Evolutionary conservation across 2,797 vertebrate genomes (phyloP), one percentile per base, ranked within the genome.

Genomic region (Malurus leucopterus): DNA sequence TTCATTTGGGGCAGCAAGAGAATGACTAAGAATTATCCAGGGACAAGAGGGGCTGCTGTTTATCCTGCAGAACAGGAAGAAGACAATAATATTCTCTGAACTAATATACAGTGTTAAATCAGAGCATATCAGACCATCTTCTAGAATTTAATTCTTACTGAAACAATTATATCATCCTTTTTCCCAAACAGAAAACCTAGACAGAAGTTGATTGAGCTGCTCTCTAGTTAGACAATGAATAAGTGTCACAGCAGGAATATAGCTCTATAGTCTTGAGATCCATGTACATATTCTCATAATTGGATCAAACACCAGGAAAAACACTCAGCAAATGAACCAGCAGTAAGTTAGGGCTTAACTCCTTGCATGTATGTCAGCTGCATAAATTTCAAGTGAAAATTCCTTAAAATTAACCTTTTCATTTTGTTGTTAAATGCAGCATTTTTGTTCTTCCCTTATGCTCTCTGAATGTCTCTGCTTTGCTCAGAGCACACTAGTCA

Each of bases 141-240:
- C 46, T 71, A 88, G 44, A 92, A 90, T 84, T 73, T 79, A 92
- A 90, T 50, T 71, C 73, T 71, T 64, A 49, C 53, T 80, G 50
- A 89, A 89, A 93, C 91, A 92, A 96, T 95, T 86, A 89, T 82
- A 89, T 94, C 58, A 90, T 91, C 43, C 50, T 87, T 95, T 95
- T 93, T 91, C 47, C 49, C 55, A 92, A 89, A 89, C 75, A 94
- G 68, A 53, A 71, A 88, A 78, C 51, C 65, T 92, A 94, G 82
- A 91, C 81, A 91, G 85, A 90, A 92, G 68, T 70, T 93, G 92
- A 92, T 93, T 94, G 92, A 90, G 7, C 84, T 89, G 78, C 74
- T 86, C 50, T 76, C 77, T 89, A 84, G 61, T 91, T 84, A 94
- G 92, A 92, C 54, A 94, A 71, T 83, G 88, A 95, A 91, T 93